These are phyloP conservation scores for Choreutis nemorana DNA, from an alignment of 2,888 invertebrate species.

Conservation along the genomic window DNA sequence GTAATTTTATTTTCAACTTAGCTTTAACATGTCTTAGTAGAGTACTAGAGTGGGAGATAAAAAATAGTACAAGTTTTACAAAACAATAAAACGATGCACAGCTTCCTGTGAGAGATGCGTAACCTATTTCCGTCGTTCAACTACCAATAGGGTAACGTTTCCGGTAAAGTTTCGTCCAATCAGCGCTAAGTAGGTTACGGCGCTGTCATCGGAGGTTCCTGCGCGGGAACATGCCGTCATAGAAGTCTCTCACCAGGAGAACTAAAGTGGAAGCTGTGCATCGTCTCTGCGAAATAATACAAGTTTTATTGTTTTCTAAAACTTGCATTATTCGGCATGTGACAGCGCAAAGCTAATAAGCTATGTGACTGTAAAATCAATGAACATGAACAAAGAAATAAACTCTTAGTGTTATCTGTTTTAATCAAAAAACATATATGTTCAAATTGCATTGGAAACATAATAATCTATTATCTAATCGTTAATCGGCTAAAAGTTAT, in stretches of 20 bases:
- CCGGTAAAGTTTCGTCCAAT: no score
- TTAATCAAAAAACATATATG: no score
- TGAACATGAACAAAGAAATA: background rate
- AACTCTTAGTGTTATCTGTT: background rate
- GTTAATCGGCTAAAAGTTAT: background rate
- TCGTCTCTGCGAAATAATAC: background rate
- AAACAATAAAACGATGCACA: background rate
- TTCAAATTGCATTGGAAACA: no score
- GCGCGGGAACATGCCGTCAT: background rate
- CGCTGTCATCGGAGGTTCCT: no score
- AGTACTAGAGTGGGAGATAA: no score
- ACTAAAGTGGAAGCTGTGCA: background rate
- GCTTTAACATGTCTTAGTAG: no score
- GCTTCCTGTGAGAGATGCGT: background rate
- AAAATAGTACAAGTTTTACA: no score
- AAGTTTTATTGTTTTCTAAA: background rate
- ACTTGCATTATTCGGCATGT: background rate
- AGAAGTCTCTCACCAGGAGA: background rate
- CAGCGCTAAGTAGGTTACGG: no score
- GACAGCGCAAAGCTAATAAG: background rate
- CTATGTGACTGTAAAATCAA: background rate
- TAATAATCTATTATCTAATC: no score
- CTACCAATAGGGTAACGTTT: no score
- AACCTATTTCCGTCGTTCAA: no score
- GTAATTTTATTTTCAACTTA: conserved; percentile 18